Evolutionary conservation across 2,888 invertebrate species (phyloP).

Genomic region (Norana najaformis): DNA sequence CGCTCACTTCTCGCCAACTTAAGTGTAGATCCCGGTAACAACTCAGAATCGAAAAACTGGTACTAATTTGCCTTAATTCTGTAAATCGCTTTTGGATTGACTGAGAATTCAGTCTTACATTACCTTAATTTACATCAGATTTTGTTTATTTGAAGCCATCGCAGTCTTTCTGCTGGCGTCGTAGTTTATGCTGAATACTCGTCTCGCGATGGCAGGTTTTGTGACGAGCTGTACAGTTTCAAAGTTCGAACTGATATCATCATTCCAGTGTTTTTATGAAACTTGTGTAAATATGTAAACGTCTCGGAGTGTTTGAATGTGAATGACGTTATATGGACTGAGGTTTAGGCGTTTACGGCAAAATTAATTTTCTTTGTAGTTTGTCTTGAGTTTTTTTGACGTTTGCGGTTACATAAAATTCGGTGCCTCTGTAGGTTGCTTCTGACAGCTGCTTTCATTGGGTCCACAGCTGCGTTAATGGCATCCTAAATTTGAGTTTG

Average conservation of each 20-base stretch:
- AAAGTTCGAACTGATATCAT: slow-evolving; percentile 1
- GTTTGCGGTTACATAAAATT: no score
- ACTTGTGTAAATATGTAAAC: not conserved
- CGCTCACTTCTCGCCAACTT: not conserved
- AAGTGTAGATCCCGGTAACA: not conserved
- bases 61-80: not conserved
- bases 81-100: not conserved
- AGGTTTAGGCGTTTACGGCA: not conserved
- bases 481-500: no score
- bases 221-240: not conserved
- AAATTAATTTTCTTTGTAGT: not conserved
- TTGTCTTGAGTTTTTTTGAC: not conserved
- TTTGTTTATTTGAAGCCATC: not conserved
- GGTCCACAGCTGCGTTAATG: no score
- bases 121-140: not conserved
- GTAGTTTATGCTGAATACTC: not conserved
- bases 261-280: not conserved
- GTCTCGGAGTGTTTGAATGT: no score
- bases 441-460: no score
- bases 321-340: no score
- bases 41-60: not conserved
- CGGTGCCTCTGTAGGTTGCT: no score
- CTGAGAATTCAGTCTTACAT: not conserved
- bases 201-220: not conserved
- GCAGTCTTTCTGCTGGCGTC: no score